Conservation (phyloP, 2,113 vertebrate genomes). For the Fregata magnificens region DNA sequence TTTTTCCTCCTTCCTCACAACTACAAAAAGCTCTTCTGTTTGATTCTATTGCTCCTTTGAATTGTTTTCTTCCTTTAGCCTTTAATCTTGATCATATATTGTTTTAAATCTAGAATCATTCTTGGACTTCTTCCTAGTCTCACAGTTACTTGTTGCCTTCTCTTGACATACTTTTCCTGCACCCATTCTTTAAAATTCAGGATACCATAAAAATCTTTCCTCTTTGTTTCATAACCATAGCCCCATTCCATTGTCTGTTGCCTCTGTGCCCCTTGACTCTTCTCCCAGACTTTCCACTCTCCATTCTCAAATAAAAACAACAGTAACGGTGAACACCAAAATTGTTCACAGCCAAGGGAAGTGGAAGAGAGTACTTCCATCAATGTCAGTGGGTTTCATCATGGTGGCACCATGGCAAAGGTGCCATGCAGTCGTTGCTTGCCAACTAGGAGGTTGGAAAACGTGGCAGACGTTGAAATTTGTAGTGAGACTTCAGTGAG, state of each 20-base stretch:
- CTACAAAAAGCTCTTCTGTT: not conserved
- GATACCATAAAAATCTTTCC: not conserved
- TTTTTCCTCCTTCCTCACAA: not conserved
- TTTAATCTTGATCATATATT: not conserved
- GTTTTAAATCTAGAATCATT: not conserved
- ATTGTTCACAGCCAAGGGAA: not conserved
- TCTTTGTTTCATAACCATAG: not conserved
- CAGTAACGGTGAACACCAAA: not conserved
- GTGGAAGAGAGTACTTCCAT: fast-evolving
- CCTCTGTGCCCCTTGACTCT: not conserved
- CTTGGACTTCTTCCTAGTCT: not conserved
- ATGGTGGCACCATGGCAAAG: not conserved
- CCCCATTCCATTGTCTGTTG: not conserved
- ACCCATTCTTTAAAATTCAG: not conserved
- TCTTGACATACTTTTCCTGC: not conserved
- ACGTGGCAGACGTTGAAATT: not conserved
- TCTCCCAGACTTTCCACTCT: not conserved
- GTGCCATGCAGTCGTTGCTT: not conserved
- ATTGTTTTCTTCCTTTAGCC: not conserved
- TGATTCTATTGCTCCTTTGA: not conserved
- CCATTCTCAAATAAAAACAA: not conserved
- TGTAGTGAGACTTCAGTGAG: not conserved
- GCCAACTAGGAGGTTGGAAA: not conserved
- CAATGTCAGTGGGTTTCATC: not conserved
- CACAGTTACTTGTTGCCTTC: not conserved